These are phyloP conservation scores for Hyperopisus bebe DNA, from an alignment of 2,113 vertebrate genomes.

Conservation along the genomic window DNA sequence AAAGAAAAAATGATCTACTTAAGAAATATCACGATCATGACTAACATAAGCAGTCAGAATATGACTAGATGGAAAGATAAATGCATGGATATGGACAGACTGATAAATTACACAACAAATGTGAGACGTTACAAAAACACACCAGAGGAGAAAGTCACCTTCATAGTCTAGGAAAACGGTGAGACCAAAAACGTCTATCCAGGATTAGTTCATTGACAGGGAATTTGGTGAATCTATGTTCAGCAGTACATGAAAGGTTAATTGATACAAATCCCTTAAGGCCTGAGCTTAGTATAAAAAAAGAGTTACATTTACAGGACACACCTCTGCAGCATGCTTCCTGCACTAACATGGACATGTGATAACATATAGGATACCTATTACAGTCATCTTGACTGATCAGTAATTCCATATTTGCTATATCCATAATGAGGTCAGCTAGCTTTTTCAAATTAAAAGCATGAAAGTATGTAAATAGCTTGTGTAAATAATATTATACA, in stretches of 20 bases:
- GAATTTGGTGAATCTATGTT: neutral
- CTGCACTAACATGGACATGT: neutral
- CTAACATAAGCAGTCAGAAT: neutral
- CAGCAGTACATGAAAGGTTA: slow-evolving; percentile 7
- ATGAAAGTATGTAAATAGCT: neutral
- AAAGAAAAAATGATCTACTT: neutral
- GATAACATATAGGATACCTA: neutral
- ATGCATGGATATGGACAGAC: neutral
- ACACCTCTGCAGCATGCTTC: neutral
- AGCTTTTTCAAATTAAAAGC: neutral
- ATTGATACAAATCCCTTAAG: slow-evolving; percentile 11
- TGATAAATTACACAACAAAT: neutral
- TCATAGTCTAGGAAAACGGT: neutral
- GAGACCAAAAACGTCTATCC: neutral
- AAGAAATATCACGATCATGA: neutral
- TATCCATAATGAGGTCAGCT: neutral
- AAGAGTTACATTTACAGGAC: neutral
- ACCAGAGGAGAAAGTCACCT: neutral
- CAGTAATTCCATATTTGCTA: neutral
- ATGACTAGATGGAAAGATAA: neutral
- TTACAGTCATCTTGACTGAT: neutral
- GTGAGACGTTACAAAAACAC: neutral
- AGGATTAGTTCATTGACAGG: neutral
- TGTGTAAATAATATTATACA: neutral
- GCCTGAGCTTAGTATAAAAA: neutral